These are phyloP conservation scores for Scaptomyza tumidula DNA, from an alignment of 2,888 invertebrate species.

Conservation along the genomic window DNA sequence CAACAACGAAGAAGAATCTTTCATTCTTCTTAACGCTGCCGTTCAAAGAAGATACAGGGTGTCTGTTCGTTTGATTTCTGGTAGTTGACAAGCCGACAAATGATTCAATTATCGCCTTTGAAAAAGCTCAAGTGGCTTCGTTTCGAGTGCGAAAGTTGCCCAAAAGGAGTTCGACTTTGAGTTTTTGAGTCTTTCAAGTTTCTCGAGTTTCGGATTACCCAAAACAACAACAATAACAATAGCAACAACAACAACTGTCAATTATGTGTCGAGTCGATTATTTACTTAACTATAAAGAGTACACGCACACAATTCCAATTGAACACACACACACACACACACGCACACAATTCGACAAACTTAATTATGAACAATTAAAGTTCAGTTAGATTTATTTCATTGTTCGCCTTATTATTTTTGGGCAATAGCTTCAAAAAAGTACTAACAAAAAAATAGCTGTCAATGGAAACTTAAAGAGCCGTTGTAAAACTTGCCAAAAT, in stretches of 20 bases:
- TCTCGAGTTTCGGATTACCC: slow-evolving; percentile 42
- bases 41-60: slow-evolving; percentile 64
- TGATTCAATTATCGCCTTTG: slow-evolving; percentile 71
- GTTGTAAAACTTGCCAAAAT: slow-evolving; percentile 61
- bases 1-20: background rate
- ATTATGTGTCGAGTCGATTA: slow-evolving; percentile 70
- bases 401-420: slow-evolving; percentile 43
- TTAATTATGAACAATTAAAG: slow-evolving; percentile 77
- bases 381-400: slow-evolving; percentile 60
- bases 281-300: slow-evolving; percentile 65
- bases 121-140: slow-evolving; percentile 46
- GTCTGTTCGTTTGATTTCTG: slow-evolving; percentile 33
- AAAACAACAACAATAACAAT: slow-evolving; percentile 15
- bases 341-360: slow-evolving; percentile 60
- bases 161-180: slow-evolving; percentile 55
- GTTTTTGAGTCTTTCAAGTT: slow-evolving; percentile 24
- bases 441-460: slow-evolving; percentile 39
- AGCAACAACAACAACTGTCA: slow-evolving; percentile 53
- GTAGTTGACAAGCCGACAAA: slow-evolving; percentile 67
- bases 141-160: slow-evolving; percentile 73
- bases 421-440: slow-evolving; percentile 44
- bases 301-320: slow-evolving; percentile 36
- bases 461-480: slow-evolving; percentile 39
- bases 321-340: too few relatives aligned
- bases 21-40: too few relatives aligned